Percentiles rank a stretch among this genome's conserved stretches.
Evolutionary conservation across 2,797 vertebrate species (phyloP).

Genomic region (Peromyscus melanophrys): DNA sequence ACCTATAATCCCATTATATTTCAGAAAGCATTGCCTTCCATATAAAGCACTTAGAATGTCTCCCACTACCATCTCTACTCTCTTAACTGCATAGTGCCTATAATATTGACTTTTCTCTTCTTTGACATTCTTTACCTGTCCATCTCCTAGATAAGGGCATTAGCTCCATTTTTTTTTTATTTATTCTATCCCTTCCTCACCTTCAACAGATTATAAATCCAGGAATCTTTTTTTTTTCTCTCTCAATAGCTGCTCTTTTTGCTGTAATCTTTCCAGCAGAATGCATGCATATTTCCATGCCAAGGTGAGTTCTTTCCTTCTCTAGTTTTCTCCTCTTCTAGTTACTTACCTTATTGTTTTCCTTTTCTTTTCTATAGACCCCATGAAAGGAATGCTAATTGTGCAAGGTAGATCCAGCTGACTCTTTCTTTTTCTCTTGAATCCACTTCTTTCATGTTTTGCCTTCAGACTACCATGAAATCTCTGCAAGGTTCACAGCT

Average conservation of each 20-base stretch:
- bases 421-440: conserved; percentile 7
- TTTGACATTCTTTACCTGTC: background rate
- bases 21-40: background rate
- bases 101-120: background rate
- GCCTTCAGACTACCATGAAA: background rate
- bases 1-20: background rate
- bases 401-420: background rate
- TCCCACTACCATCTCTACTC: background rate
- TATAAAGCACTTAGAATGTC: background rate
- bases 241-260: background rate
- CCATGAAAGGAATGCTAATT: background rate
- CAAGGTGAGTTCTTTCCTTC: background rate
- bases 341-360: background rate
- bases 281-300: background rate
- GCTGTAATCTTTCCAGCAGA: background rate
- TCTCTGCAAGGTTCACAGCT: background rate
- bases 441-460: background rate
- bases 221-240: background rate
- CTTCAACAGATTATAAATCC: background rate
- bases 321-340: background rate
- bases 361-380: background rate
- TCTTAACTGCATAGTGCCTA: background rate
- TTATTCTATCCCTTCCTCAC: background rate
- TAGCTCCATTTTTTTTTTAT: background rate
- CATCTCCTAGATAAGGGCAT: background rate